phyloP scores from a whole-genome alignment of 2,888 invertebrate species.

The Polyommatus iphigenia region DNA sequence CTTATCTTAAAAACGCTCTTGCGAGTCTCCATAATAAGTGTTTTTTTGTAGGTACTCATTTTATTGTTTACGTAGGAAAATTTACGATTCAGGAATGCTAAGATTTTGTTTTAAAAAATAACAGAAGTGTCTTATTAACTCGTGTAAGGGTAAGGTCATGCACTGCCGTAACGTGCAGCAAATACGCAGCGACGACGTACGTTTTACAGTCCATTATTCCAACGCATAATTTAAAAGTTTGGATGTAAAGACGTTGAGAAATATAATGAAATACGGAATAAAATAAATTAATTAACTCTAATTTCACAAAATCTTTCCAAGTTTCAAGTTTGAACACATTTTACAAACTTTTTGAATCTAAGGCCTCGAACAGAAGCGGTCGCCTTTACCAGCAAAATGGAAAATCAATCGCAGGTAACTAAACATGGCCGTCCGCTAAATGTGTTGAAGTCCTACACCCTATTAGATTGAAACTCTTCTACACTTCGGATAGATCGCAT shows the following conservation, averaged over 20 bases:
- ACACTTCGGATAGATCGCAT: constrained; percentile 18
- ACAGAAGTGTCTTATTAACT: constrained; percentile 21
- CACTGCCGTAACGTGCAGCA: constrained; percentile 50
- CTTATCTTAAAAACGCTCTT: background rate
- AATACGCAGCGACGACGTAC: background rate
- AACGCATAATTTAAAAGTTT: background rate
- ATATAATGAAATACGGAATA: background rate
- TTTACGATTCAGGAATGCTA: background rate
- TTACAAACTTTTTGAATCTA: background rate
- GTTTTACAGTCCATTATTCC: background rate
- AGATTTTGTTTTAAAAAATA: background rate
- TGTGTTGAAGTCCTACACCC: background rate
- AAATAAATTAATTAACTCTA: background rate
- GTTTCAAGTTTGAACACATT: constrained; percentile 10
- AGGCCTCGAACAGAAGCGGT: constrained; percentile 20
- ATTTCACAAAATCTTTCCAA: background rate
- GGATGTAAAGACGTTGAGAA: background rate
- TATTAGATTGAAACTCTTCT: constrained; percentile 18
- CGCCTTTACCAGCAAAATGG: background rate
- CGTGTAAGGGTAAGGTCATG: constrained; percentile 32
- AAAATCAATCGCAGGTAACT: background rate
- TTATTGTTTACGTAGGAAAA: background rate
- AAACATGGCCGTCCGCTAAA: constrained; percentile 15
- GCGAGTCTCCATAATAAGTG: background rate
- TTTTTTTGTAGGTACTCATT: background rate